Conservation (phyloP, 2,113 vertebrate species). For the Pachyramphus minor region DNA sequence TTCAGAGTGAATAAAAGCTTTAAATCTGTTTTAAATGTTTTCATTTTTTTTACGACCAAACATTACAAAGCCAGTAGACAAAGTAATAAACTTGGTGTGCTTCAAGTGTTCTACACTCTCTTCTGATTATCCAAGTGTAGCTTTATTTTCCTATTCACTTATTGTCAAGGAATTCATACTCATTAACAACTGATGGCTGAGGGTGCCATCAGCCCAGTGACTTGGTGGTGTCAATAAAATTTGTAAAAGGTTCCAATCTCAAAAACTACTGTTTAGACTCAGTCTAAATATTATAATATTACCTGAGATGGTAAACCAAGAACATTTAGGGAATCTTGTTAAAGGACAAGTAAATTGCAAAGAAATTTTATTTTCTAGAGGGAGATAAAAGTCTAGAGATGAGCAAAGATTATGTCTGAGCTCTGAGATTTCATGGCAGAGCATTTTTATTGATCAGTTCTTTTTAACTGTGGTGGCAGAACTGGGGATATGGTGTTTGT, state of each 20-base stretch:
- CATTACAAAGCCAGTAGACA: neutral
- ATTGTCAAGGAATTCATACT: neutral
- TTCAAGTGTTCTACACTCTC: neutral
- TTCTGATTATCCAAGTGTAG: neutral
- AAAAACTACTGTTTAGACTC: neutral
- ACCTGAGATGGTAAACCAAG: neutral
- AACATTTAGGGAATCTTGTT: neutral
- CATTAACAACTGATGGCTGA: neutral
- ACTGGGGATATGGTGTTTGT: neutral
- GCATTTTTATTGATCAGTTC: neutral
- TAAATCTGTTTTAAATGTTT: conserved; percentile 13
- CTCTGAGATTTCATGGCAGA: neutral
- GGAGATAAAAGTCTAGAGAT: neutral
- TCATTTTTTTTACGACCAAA: neutral
- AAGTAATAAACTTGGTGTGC: neutral
- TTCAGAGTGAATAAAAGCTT: neutral
- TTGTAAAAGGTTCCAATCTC: neutral
- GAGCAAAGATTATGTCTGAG: neutral
- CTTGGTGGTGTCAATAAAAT: neutral
- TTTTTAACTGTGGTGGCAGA: neutral
- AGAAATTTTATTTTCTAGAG: neutral
- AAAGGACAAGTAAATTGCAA: neutral
- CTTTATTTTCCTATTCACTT: neutral
- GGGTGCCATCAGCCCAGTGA: neutral
- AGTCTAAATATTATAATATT: neutral